Conservation (phyloP, 2,888 invertebrate species). For the Chaitophorus viminalis region DNA sequence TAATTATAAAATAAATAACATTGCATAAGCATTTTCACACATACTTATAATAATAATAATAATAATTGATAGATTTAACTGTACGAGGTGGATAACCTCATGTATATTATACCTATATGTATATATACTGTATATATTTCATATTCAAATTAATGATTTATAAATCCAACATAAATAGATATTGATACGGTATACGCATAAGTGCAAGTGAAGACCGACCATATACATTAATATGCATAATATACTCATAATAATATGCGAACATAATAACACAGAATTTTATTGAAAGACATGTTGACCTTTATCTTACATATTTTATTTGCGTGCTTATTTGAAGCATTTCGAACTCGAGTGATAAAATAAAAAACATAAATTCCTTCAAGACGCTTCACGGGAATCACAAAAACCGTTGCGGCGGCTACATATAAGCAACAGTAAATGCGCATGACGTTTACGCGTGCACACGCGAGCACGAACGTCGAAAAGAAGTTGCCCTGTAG, state of each 20-base stretch:
- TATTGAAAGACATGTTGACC: too few species aligned
- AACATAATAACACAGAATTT: too few species aligned
- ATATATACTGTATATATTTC: not conserved
- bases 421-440: not conserved
- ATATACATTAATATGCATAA: too few species aligned
- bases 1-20: not conserved
- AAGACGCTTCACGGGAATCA: not conserved
- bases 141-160: not conserved
- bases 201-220: too few species aligned
- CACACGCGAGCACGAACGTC: not conserved
- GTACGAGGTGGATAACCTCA: not conserved
- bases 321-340: too few species aligned
- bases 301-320: too few species aligned
- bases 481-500: not conserved
- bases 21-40: not conserved
- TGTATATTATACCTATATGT: too few species aligned
- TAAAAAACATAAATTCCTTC: not conserved
- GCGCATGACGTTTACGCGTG: not conserved
- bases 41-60: too few species aligned
- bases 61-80: not conserved
- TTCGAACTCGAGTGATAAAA: not conserved
- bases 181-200: too few species aligned
- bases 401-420: not conserved
- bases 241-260: too few species aligned
- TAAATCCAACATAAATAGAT: too few species aligned